phyloP scores from a whole-genome alignment of 2,797 vertebrate genomes.

The Poecilia gillii region DNA sequence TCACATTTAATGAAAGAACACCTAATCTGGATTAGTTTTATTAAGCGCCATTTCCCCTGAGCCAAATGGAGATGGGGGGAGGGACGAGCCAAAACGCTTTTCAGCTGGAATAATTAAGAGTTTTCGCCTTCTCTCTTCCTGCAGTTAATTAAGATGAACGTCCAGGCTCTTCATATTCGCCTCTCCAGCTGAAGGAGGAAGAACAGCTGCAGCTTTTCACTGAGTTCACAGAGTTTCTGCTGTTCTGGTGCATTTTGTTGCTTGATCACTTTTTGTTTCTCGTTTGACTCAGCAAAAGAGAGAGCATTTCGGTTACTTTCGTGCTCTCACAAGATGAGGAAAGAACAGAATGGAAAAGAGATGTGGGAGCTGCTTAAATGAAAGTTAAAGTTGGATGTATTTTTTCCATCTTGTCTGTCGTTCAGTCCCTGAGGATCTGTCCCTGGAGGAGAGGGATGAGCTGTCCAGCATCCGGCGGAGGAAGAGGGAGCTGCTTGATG shows the following conservation, averaged over 20 bases:
- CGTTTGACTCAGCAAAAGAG: not conserved
- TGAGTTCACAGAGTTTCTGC: conserved; percentile 7
- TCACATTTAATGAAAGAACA: conserved; percentile 66
- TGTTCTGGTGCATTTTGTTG: not conserved
- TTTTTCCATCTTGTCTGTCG: conserved; percentile 40
- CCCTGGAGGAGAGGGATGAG: conserved; percentile 92
- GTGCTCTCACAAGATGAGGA: not conserved
- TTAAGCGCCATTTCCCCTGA: conserved; percentile 65
- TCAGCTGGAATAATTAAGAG: conserved; percentile 72
- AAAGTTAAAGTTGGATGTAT: conserved; percentile 27
- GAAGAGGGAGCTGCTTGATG: conserved; percentile 96
- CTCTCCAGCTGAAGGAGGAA: conserved; percentile 42
- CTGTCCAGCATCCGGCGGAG: conserved; percentile 94
- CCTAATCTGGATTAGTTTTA: conserved; percentile 74
- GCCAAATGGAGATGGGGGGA: conserved; percentile 42
- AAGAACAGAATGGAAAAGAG: not conserved
- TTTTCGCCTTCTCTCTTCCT: conserved; percentile 35
- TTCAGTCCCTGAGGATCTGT: conserved; percentile 95
- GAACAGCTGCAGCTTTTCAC: conserved; percentile 29
- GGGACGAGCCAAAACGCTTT: conserved; percentile 55
- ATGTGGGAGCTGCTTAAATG: conserved; percentile 3
- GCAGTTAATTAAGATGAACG: conserved; percentile 65
- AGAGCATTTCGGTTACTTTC: not conserved
- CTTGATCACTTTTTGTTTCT: not conserved
- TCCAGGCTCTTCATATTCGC: conserved; percentile 45